Percentiles rank a stretch among this genome's conserved stretches.
phyloP scores from a whole-genome alignment of 1,140 invertebrate species.

The Brachionus paranguensis region DNA sequence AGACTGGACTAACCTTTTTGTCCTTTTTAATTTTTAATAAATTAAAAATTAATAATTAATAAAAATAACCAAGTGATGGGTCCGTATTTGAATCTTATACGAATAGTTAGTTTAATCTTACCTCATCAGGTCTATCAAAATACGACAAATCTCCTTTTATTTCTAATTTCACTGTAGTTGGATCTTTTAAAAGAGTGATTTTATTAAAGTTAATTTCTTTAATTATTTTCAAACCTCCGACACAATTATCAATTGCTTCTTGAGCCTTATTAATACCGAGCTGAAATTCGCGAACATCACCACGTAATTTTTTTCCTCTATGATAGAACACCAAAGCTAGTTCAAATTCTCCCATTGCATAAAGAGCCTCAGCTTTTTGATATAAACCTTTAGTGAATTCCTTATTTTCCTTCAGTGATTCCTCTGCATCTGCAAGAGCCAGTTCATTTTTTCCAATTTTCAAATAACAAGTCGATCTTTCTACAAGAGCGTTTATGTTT shows the following conservation, averaged over 20 bases:
- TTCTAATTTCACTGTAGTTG: constrained; percentile 50
- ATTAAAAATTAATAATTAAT: constrained; percentile 22
- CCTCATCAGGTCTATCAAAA: constrained; percentile 52
- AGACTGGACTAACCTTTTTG: background rate
- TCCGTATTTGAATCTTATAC: background rate
- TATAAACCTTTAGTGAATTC: constrained; percentile 71
- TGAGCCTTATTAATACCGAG: constrained; percentile 85
- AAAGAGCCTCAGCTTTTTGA: constrained; percentile 85
- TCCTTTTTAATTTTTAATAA: constrained; percentile 1
- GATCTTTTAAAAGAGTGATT: constrained; percentile 43
- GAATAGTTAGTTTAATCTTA: constrained; percentile 41
- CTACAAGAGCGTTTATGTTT: constrained; percentile 76
- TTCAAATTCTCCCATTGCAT: constrained; percentile 85
- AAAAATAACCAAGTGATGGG: background rate
- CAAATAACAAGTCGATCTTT: constrained; percentile 81
- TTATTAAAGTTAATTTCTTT: background rate
- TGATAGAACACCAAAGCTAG: constrained; percentile 84
- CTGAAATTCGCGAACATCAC: constrained; percentile 76
- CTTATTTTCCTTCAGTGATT: constrained; percentile 68
- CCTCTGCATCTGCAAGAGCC: constrained; percentile 76
- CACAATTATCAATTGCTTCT: constrained; percentile 85
- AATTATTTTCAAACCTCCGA: constrained; percentile 62
- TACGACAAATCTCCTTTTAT: constrained; percentile 52
- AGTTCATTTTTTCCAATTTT: constrained; percentile 74
- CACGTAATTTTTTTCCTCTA: constrained; percentile 72